Base-by-base conservation (phyloP, 1,140 invertebrate species). In the Zeugodacus cucurbitae region DNA sequence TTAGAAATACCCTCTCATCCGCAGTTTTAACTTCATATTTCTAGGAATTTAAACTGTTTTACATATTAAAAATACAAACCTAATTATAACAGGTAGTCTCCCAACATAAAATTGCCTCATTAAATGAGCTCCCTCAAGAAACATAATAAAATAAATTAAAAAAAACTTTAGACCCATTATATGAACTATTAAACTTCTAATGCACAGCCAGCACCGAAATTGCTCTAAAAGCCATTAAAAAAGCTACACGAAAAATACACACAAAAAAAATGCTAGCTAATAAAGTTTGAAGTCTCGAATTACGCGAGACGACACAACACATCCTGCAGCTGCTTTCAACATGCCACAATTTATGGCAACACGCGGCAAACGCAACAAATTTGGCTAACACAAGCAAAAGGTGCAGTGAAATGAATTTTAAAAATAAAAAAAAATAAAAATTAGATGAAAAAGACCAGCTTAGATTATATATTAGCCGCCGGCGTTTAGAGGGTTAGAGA, bases 401-500 rank as follows among this genome's bases (percentile, higher is more conserved):
- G 34, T 37, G 34, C 20, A 17, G 14, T 4, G 67, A 37, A 20
- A 74, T 20, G 48, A 82, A 82, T 26, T n/a, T 37, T 5, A 74
- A 74, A 74, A 41, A 67, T 1, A 10, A 67, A 67, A 29, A 11
- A 3, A 67, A 14, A 67, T 3, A 26, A 67, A 67, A 29, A 67
- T 14, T n/a, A 32, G 62, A 67, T 67, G 62, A 67, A 67, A 67
- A 32, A 59, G 58, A 20, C 32, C 17, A 22, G 41, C 74, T 82
- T 48, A 82, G 41, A 22, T 82, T 82, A 48, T 82, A 82, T 82
- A 64, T 87, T 89, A 64, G 89, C 88, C 88, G 59, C 41, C 64
- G 87, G 62, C 89, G 89, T 86, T 74, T 89, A 86, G 91, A 91
- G 91, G 90, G 90, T 92, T 92, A 92, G 91, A 92, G 91, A 92